Conservation (phyloP, 2,888 invertebrate species). For the Phytoseiulus persimilis region DNA sequence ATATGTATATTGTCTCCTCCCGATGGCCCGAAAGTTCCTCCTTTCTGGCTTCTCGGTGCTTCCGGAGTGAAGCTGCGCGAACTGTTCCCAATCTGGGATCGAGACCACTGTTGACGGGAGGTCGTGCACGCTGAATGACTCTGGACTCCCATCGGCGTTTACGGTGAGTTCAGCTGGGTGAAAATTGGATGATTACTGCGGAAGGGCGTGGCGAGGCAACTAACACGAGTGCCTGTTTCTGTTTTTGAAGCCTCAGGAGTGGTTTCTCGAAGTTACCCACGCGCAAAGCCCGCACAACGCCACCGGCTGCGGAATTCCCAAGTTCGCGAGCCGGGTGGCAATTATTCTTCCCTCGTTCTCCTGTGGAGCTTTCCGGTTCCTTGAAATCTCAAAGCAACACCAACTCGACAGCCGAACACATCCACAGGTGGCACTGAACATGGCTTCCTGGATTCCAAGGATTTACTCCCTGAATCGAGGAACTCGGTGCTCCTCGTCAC, state of each 20-base stretch:
- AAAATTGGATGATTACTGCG: background rate
- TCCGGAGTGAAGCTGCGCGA: too few relatives aligned
- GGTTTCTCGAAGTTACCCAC: background rate
- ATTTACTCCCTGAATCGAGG: too few relatives aligned
- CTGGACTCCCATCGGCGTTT: background rate
- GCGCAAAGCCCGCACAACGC: background rate
- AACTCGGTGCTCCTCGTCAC: too few relatives aligned
- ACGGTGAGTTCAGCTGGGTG: background rate
- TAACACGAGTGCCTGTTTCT: background rate
- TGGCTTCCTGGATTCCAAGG: too few relatives aligned
- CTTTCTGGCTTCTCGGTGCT: too few relatives aligned
- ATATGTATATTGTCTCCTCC: too few relatives aligned
- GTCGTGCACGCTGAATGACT: background rate
- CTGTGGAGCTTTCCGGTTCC: too few relatives aligned
- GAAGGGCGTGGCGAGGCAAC: background rate
- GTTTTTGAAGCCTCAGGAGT: background rate
- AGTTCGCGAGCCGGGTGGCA: background rate
- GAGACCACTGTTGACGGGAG: background rate
- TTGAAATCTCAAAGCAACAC: too few relatives aligned
- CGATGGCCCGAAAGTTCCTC: too few relatives aligned
- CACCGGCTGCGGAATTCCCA: background rate
- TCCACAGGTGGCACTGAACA: too few relatives aligned
- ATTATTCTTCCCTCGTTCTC: background rate
- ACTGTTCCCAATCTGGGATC: too few relatives aligned
- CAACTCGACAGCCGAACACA: too few relatives aligned